Conservation (phyloP, 2,888 invertebrate genomes). For the Cataglyphis rosenhaueri region DNA sequence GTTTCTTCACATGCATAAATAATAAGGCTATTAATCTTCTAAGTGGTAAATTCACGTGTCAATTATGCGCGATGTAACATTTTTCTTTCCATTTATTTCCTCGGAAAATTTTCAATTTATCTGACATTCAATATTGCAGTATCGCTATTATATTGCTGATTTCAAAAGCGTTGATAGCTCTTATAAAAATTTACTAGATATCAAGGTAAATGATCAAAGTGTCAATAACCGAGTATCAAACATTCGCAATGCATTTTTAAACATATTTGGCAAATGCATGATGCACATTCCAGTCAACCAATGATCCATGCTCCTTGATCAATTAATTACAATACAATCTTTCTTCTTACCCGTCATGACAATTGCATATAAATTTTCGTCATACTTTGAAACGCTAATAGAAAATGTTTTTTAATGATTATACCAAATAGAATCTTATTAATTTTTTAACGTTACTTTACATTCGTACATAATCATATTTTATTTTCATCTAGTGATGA, state of each 20-base stretch:
- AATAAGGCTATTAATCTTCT: constrained; percentile 39
- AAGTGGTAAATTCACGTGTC: constrained; percentile 25
- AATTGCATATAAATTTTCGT: constrained; percentile 15
- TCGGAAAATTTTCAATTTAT: not conserved
- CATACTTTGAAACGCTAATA: not conserved
- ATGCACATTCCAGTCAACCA: not conserved
- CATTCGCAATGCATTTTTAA: not conserved
- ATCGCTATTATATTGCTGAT: not conserved
- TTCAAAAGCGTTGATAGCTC: constrained; percentile 3
- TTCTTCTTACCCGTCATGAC: not conserved
- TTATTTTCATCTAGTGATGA: not conserved
- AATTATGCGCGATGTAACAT: constrained; percentile 20
- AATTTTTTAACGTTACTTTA: constrained; percentile 13
- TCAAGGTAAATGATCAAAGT: not conserved
- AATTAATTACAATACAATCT: not conserved
- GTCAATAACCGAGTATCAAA: not conserved
- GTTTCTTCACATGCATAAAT: constrained; percentile 28
- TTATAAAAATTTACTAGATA: not conserved
- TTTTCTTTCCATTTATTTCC: constrained; percentile 10
- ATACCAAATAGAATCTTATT: not conserved
- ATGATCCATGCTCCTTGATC: constrained; percentile 8
- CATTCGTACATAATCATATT: not conserved
- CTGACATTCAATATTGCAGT: not conserved
- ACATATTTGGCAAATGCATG: not conserved
- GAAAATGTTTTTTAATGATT: not conserved